Percentiles rank a stretch among this genome's conserved stretches.
Conservation (phyloP, 2,797 vertebrate species). For the Premnoplex brunnescens region DNA sequence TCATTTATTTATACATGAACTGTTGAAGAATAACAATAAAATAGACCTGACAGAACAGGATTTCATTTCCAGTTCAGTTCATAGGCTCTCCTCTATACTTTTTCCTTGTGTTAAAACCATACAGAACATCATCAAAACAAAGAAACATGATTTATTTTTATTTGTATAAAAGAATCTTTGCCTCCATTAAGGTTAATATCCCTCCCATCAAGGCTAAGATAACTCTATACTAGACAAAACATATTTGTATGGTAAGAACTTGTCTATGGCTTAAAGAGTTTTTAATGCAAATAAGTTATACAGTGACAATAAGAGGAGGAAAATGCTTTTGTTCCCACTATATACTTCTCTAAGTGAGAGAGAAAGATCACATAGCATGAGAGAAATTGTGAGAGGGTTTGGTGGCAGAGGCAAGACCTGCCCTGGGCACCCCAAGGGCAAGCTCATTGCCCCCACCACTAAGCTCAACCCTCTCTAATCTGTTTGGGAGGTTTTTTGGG, state of each 20-base stretch:
- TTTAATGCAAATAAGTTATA: neutral
- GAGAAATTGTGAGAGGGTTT: neutral
- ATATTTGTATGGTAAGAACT: neutral
- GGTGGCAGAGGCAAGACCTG: neutral
- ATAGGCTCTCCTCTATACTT: neutral
- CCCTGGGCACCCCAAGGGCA: fast-evolving
- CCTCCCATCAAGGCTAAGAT: neutral
- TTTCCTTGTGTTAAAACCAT: neutral
- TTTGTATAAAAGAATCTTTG: neutral
- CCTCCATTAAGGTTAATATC: neutral
- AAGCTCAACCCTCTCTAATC: neutral
- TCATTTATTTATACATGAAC: conserved; percentile 6
- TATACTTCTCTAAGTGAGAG: neutral
- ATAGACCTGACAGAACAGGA: neutral
- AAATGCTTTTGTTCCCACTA: neutral
- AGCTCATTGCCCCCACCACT: neutral
- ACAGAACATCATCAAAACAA: neutral
- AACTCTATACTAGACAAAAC: neutral
- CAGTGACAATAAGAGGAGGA: neutral
- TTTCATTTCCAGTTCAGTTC: neutral
- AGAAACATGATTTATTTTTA: neutral
- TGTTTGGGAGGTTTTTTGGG: no score
- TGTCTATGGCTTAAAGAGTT: neutral
- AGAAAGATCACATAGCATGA: neutral
- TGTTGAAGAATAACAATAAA: neutral